Conservation (phyloP, 2,797 vertebrate genomes). For the Anguilla marmorata region DNA sequence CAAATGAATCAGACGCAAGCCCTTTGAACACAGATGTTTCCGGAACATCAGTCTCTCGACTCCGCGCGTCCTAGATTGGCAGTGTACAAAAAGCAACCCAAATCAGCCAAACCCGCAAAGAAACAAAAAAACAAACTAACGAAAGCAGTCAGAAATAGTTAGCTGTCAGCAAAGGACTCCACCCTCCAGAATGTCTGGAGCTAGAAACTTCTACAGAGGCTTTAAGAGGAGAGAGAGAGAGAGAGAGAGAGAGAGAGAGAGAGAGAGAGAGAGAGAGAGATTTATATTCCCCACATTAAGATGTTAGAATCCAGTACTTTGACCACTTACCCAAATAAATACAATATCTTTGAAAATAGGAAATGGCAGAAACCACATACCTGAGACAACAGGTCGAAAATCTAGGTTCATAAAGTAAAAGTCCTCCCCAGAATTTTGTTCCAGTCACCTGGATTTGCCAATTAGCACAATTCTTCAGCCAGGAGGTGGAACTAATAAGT, state of each 20-base stretch:
- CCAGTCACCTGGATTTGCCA: not conserved
- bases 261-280: not conserved
- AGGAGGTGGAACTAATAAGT: not conserved
- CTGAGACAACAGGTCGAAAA: not conserved
- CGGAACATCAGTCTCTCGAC: conserved; percentile 13
- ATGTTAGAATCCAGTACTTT: no score
- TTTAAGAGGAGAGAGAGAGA: not conserved
- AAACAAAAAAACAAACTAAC: not conserved
- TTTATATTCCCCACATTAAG: not conserved
- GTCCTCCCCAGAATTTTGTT: not conserved
- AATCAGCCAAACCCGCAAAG: conserved; percentile 9
- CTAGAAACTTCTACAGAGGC: not conserved
- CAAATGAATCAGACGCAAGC: not conserved
- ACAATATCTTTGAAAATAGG: no score
- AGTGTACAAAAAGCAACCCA: not conserved
- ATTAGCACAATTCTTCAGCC: not conserved
- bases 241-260: not conserved
- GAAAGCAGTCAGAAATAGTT: not conserved
- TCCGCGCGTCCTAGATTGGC: conserved; percentile 13
- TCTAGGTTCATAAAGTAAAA: not conserved
- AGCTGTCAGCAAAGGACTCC: not conserved
- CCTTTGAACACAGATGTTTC: conserved; percentile 21
- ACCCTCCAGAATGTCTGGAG: not conserved
- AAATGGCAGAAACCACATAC: no score
- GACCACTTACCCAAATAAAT: no score